Conservation (phyloP, 2,113 vertebrate species). For the Alaudala cheleensis region DNA sequence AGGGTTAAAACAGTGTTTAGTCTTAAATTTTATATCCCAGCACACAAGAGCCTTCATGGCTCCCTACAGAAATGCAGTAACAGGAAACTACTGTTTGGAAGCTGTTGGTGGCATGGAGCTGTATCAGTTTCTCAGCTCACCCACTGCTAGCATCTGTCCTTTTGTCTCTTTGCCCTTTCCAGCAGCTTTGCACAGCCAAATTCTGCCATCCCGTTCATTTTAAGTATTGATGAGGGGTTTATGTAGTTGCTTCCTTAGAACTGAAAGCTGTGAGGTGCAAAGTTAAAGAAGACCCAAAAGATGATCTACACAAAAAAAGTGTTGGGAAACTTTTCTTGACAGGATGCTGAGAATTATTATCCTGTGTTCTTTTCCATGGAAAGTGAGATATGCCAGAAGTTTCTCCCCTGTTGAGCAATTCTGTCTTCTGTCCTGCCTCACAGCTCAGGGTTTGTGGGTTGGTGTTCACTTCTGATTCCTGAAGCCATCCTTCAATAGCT, state of each 20-base stretch:
- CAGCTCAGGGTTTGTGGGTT: not conserved
- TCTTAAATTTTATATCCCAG: not conserved
- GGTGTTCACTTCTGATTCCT: not conserved
- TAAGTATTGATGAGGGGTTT: not conserved
- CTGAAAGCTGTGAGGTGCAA: not conserved
- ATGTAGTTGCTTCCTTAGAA: not conserved
- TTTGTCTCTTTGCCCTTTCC: conserved; percentile 2
- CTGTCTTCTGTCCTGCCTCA: not conserved
- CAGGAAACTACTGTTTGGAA: not conserved
- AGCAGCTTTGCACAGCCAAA: not conserved
- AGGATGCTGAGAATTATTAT: not conserved
- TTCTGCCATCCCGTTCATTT: not conserved
- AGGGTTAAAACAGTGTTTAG: not conserved
- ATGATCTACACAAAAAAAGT: not conserved
- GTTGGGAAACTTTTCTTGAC: not conserved
- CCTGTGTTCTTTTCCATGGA: not conserved
- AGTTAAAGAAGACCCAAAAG: not conserved
- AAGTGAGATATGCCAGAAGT: not conserved
- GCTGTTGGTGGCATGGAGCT: not conserved
- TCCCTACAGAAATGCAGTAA: not conserved
- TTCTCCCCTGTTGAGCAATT: not conserved
- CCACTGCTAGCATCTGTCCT: not conserved
- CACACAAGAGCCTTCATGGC: not conserved
- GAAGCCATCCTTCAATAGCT: not conserved
- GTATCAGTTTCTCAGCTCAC: not conserved